Conservation (phyloP, 2,797 vertebrate species). For the Molossus molossus region DNA sequence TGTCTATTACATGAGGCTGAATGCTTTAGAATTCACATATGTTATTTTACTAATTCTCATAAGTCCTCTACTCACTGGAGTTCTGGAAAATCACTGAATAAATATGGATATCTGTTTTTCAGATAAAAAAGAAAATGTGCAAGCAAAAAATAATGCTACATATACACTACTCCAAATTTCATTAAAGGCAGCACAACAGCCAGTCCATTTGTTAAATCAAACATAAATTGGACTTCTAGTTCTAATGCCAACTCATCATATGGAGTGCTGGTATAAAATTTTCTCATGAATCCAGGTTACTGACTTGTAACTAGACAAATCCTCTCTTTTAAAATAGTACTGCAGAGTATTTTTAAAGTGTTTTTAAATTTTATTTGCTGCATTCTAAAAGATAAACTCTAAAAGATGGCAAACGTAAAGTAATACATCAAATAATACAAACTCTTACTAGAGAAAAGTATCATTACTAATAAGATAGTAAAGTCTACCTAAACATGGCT, state of each 20-base stretch:
- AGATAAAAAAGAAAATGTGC: conserved; percentile 13
- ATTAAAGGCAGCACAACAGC: neutral
- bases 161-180: neutral
- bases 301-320: conserved; percentile 48
- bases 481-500: neutral
- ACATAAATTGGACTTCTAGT: conserved; percentile 30
- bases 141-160: neutral
- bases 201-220: conserved; percentile 27
- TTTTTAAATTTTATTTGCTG: conserved; percentile 41
- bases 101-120: conserved; percentile 41
- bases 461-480: neutral
- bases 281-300: conserved; percentile 27
- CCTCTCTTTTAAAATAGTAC: neutral
- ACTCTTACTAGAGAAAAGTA: conserved; percentile 49
- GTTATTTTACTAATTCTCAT: conserved; percentile 54
- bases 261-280: neutral
- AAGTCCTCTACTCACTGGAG: conserved; percentile 46
- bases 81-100: conserved; percentile 46
- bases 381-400: conserved; percentile 57
- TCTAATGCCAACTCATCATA: conserved; percentile 26
- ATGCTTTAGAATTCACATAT: conserved; percentile 53
- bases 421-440: conserved; percentile 30
- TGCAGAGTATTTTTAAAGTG: neutral
- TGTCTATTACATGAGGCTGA: conserved; percentile 11
- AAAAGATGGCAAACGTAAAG: conserved; percentile 20